A percentile compares a stretch with the other conserved stretches of the same genome.
Evolutionary conservation across 1,140 invertebrate genomes (phyloP).

Genomic region (Megalonaias nervosa): DNA sequence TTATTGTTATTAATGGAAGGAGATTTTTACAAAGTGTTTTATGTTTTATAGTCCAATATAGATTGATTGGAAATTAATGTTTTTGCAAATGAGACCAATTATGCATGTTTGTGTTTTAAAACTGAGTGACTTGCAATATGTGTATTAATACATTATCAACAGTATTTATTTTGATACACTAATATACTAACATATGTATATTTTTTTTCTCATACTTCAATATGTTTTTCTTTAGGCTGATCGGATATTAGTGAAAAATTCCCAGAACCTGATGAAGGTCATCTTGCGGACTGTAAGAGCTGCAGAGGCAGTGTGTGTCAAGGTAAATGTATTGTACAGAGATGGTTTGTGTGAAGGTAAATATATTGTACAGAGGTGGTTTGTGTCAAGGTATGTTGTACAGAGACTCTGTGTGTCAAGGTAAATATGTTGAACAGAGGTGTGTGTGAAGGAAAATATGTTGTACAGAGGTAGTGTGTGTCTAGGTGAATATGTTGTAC

Average conservation of each 20-base stretch:
- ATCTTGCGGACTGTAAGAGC: constrained; percentile 20
- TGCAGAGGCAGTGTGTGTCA: constrained; percentile 32
- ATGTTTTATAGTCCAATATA: too few relatives aligned
- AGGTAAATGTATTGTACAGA: constrained; percentile 8
- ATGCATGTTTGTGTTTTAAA: too few relatives aligned
- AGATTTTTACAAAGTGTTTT: too few relatives aligned
- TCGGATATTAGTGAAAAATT: constrained; percentile 27
- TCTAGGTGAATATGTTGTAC: neutral
- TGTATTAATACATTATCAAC: too few relatives aligned
- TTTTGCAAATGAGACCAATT: too few relatives aligned
- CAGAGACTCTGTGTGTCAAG: neutral
- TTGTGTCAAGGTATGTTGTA: neutral
- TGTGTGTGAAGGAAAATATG: neutral
- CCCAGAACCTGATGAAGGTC: constrained; percentile 31
- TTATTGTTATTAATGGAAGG: too few relatives aligned
- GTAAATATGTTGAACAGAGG: neutral
- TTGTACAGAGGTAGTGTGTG: neutral
- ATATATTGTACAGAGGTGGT: neutral
- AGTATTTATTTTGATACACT: too few relatives aligned
- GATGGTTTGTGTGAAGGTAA: neutral
- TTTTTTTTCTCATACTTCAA: too few relatives aligned
- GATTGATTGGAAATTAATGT: too few relatives aligned
- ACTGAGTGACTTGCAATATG: too few relatives aligned
- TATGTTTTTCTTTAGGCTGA: constrained; percentile 14
- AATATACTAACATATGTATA: too few relatives aligned